Evolutionary conservation across 2,888 invertebrate species (phyloP).

Genomic region (Lamellibrachia satsuma): DNA sequence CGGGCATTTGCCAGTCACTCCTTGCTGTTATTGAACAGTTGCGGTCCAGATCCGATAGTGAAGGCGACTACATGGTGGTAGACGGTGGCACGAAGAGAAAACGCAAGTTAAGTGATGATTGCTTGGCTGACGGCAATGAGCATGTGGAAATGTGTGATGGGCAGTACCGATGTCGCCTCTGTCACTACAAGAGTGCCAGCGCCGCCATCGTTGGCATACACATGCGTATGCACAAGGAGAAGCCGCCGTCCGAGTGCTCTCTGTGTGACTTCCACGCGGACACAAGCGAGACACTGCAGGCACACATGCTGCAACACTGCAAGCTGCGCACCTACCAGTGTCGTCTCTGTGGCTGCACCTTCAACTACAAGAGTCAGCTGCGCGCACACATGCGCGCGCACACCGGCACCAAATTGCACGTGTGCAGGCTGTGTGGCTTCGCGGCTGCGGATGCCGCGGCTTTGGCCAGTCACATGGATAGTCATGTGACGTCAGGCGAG

Average conservation of each 20-base stretch:
- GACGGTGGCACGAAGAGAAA: conserved; percentile 37
- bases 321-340: conserved; percentile 61
- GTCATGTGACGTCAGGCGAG: not conserved
- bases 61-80: conserved; percentile 41
- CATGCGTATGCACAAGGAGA: conserved; percentile 59
- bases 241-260: conserved; percentile 62
- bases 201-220: conserved; percentile 54
- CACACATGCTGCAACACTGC: conserved; percentile 63
- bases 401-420: conserved; percentile 39
- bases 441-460: conserved; percentile 8
- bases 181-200: conserved; percentile 58
- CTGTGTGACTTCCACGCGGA: conserved; percentile 58
- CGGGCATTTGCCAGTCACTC: conserved; percentile 62
- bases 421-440: conserved; percentile 29
- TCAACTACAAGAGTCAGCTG: conserved; percentile 63
- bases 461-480: conserved; percentile 21
- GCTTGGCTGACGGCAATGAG: conserved; percentile 43
- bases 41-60: conserved; percentile 51
- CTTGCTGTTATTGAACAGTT: conserved; percentile 64
- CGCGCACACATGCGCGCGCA: conserved; percentile 63
- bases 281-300: conserved; percentile 57
- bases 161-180: conserved; percentile 54
- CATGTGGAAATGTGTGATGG: conserved; percentile 53
- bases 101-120: conserved; percentile 43
- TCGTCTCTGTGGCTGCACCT: conserved; percentile 56